A percentile compares a stretch with the other conserved stretches of the same genome.
Conservation (phyloP, 2,113 vertebrate genomes). For the Vireo altiloquus region DNA sequence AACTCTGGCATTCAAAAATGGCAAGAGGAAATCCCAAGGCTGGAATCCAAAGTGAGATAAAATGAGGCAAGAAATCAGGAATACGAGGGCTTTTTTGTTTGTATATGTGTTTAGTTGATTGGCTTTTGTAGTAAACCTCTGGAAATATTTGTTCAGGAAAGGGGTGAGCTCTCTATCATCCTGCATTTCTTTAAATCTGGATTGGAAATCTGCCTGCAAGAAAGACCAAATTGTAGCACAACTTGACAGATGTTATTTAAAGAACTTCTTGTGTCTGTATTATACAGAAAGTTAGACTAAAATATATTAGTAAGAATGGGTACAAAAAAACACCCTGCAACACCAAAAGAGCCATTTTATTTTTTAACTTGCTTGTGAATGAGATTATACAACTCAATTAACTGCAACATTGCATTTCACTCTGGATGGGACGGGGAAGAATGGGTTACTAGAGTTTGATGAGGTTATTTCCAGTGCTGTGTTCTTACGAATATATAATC, state of each 20-base stretch:
- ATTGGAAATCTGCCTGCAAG: neutral
- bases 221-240: neutral
- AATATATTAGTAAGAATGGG: neutral
- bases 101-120: neutral
- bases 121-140: neutral
- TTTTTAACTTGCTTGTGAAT: neutral
- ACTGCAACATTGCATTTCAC: neutral
- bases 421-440: neutral
- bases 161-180: neutral
- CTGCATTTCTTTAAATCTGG: neutral
- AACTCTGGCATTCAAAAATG: neutral
- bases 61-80: neutral
- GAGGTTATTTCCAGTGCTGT: neutral
- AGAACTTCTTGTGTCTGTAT: neutral
- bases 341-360: neutral
- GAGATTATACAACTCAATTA: neutral
- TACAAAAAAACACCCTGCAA: neutral
- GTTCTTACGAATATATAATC: neutral
- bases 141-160: neutral
- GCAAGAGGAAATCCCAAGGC: neutral
- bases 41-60: neutral
- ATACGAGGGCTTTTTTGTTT: fast-evolving
- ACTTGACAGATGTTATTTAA: neutral
- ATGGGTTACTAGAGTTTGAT: neutral
- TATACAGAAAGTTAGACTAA: neutral